Evolutionary conservation across 1,140 invertebrate species (phyloP), one percentile per base, ranked within the genome.

Genomic region (Lutraria rhynchaena): DNA sequence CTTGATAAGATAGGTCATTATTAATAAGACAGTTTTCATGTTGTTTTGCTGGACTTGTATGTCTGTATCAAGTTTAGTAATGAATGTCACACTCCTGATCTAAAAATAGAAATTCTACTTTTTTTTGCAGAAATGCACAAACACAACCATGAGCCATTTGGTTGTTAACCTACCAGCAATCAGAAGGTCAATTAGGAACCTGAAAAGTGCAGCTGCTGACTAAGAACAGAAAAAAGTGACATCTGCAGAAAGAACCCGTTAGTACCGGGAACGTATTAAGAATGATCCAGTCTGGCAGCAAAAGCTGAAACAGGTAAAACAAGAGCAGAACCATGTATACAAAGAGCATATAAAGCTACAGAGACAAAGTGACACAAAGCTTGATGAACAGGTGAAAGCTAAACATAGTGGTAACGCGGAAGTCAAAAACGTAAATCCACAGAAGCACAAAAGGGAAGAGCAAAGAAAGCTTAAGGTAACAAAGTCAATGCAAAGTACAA

Each of bases 351-450:
- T 57, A 41, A 73, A 73, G 37, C 19, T 58, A 33, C 4, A 57
- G 27, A 55, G 53, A 55, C 17, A 69, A 49, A 4, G 51, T 35
- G 24, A 73, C 31, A 17, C 15, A 33, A 58, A 37, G 15, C 15
- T 57, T 35, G 35, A 73, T 27, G 24, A 24, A 19, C 22, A 53
- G 74, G 27, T n/a, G 3, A 77, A 77, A 77, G 74, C 15, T 31
- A 77, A 77, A 63, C 60, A 77, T 35, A 77, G 74, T 7, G n/a
- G n/a, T n/a, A n/a, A n/a, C n/a, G n/a, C n/a, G n/a, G 37, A 41
- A 15, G 5, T 5, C 5, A 41, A 41, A 41, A 5, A 15, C 15
- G 15, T 7, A 41, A 41, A 15, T 41, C 5, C 37, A 5, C 5
- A 5, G 15, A 41, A 41, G 15, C 5, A 41, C 5, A 5, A 41